Evolutionary conservation across 2,888 invertebrate genomes (phyloP), one percentile per base, ranked within the genome.

Genomic region (Lasioglossum leucozonium): DNA sequence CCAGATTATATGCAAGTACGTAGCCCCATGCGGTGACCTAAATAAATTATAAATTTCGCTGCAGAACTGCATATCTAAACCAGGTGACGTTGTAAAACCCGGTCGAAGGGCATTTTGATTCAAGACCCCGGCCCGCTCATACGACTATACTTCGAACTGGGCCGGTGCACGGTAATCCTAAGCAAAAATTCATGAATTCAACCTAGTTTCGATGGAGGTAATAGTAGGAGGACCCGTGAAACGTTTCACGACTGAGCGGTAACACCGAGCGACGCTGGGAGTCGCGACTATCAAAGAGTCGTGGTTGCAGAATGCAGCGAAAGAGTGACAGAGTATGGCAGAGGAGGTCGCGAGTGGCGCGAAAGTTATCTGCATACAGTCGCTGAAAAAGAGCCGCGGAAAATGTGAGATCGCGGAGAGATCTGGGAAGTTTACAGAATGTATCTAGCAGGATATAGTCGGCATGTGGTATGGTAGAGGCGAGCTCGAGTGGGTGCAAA

Each of bases 351-450:
- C 34, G 34, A 65, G 65, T 18, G 30, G 8, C 16, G 58, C 5
- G 30, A 62, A 62, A 62, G 58, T 30, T 62, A 30, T 51, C 51
- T 51, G 51, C 30, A 62, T 30, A 62, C 58, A 62, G 26, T 62
- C 58, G 58, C 58, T 3, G 65, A n/a, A 2, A 34, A 37, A 18
- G 37, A n/a, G 37, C 22, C 67, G 40, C 22, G 67, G 67, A 37
- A 40, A 37, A 67, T 67, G 37, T n/a, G 67, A 67, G 67, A 11
- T 67, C 22, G 67, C 22, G 5, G 67, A 22, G 67, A 67, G 37
- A 37, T 18, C 37, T n/a, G 67, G 37, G n/a, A 67, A 67, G 67
- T 67, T 67, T 67, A 67, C 37, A n/a, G 37, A 67, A 67, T 22
- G 37, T 67, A n/a, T n/a, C n/a, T n/a, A n/a, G 51, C 51, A 51